These are phyloP conservation scores for Numenius arquata DNA, from an alignment of 2,113 vertebrate genomes.

Conservation along the genomic window DNA sequence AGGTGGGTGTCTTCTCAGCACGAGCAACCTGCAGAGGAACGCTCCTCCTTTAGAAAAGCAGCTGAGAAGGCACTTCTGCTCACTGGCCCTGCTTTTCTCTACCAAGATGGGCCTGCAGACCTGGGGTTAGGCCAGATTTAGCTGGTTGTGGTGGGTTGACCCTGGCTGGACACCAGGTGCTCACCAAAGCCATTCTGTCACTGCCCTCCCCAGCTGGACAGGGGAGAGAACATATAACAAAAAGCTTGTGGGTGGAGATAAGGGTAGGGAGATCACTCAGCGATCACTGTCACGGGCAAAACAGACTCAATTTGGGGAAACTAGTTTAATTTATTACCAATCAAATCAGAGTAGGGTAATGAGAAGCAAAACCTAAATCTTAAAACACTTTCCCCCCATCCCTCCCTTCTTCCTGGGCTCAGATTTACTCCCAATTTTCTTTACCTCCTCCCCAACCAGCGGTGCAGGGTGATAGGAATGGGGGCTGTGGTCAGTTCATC, in stretches of 20 bases:
- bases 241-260: not conserved
- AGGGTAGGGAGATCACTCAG: not conserved
- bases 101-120: not conserved
- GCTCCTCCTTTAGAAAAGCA: not conserved
- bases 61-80: not conserved
- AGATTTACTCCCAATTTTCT: not conserved
- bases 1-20: not conserved
- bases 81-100: not conserved
- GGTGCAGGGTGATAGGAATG: not conserved
- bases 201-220: not conserved
- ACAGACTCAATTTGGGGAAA: not conserved
- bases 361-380: not conserved
- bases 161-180: not conserved
- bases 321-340: not conserved
- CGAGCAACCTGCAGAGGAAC: accelerated
- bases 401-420: not conserved
- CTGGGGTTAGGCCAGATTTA: not conserved
- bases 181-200: not conserved
- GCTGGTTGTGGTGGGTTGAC: not conserved
- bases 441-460: not conserved
- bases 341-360: not conserved
- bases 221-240: not conserved
- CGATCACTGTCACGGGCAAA: not conserved
- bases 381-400: not conserved
- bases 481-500: not conserved